Percentiles rank a stretch among this genome's conserved stretches.
phyloP scores from a whole-genome alignment of 1,140 invertebrate genomes.

The Drosophila melanica region DNA sequence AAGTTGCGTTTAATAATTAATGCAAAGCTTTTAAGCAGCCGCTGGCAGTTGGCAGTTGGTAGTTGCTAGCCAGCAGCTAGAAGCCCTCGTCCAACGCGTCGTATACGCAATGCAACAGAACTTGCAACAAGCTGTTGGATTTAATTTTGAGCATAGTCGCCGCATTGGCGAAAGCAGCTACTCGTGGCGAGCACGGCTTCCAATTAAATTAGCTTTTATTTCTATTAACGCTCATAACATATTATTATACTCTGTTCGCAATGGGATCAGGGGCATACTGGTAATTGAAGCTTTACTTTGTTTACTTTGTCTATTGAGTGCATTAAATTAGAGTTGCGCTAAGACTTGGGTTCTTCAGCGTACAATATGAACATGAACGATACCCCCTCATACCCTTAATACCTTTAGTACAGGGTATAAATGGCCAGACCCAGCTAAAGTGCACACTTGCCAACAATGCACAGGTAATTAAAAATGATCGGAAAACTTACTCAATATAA shows the following conservation, averaged over 20 bases:
- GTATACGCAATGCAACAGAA: slow-evolving; percentile 49
- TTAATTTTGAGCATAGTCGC: slow-evolving; percentile 56
- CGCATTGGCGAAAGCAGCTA: slow-evolving; percentile 30
- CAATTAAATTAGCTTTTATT: slow-evolving; percentile 80
- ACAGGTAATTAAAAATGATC: slow-evolving; percentile 67
- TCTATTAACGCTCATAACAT: slow-evolving; percentile 74
- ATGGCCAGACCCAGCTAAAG: slow-evolving; percentile 3
- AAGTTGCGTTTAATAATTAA: slow-evolving; percentile 80
- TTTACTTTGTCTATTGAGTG: too few species aligned
- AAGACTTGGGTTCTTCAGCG: not conserved
- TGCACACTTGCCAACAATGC: slow-evolving; percentile 39
- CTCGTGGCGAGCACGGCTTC: slow-evolving; percentile 33
- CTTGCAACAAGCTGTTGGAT: slow-evolving; percentile 53
- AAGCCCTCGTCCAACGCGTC: slow-evolving; percentile 17
- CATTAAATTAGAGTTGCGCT: too few species aligned
- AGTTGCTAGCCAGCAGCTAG: slow-evolving; percentile 1
- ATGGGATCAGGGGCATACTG: not conserved
- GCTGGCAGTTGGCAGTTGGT: slow-evolving; percentile 51
- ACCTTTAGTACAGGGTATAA: not conserved
- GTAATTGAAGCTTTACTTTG: too few species aligned
- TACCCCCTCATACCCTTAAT: not conserved
- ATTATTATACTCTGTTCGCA: slow-evolving; percentile 54
- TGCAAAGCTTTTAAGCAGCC: slow-evolving; percentile 78
- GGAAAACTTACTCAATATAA: slow-evolving; percentile 62
- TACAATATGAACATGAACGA: not conserved